Evolutionary conservation across 2,797 vertebrate genomes (phyloP).

Genomic region (Darevskia mixta): DNA sequence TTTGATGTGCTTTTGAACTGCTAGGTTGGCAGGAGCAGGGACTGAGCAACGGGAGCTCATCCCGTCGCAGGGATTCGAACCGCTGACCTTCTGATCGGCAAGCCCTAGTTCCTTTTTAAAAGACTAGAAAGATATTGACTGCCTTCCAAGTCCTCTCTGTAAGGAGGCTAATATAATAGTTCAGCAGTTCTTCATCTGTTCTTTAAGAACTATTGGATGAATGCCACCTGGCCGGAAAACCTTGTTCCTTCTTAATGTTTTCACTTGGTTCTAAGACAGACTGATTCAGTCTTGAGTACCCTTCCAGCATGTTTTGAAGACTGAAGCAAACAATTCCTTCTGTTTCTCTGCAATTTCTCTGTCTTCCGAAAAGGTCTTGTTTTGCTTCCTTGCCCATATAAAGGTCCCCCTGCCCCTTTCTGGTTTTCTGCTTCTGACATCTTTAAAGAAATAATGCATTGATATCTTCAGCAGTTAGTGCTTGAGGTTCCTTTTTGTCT

Average conservation of each 20-base stretch:
- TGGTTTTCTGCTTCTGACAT: not conserved
- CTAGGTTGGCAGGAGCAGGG: no score
- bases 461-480: not conserved
- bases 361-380: not conserved
- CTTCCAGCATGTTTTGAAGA: not conserved
- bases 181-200: conserved; percentile 13
- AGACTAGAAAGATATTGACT: not conserved
- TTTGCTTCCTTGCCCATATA: not conserved
- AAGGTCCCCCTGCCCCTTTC: not conserved
- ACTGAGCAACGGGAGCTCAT: no score
- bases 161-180: not conserved
- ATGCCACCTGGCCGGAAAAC: not conserved
- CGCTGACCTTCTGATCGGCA: no score
- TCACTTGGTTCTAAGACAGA: not conserved
- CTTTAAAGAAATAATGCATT: conserved; percentile 1
- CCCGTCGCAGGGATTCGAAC: no score
- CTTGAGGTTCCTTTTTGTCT: not conserved
- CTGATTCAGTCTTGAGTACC: not conserved
- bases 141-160: conserved; percentile 1
- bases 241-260: not conserved
- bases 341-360: not conserved
- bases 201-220: conserved; percentile 16
- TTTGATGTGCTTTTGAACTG: no score
- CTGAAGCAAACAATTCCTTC: not conserved
- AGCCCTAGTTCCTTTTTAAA: not conserved